Evolutionary conservation across 2,888 invertebrate genomes (phyloP).

Genomic region (Glaucopsyche alexis): DNA sequence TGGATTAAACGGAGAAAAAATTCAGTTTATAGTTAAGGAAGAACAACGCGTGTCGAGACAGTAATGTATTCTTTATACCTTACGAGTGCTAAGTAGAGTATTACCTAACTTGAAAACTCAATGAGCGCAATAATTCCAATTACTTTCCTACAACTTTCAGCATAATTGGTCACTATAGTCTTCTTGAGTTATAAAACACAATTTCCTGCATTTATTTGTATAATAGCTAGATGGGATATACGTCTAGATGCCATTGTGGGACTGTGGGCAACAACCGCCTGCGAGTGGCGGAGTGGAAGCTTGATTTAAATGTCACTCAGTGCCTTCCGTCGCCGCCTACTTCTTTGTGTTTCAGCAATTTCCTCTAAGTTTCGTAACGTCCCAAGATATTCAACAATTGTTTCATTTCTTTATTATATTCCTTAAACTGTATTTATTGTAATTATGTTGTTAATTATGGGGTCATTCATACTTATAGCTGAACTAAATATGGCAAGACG

Average conservation of each 20-base stretch:
- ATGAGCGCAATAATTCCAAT: not conserved
- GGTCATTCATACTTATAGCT: not conserved
- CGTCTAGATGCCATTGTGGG: not conserved
- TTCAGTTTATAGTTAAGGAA: too few relatives aligned
- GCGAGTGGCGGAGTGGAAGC: conserved; percentile 36
- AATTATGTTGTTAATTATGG: not conserved
- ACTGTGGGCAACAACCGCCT: not conserved
- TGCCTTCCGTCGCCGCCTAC: conserved; percentile 41
- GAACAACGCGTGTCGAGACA: too few relatives aligned
- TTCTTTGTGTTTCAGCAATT: conserved; percentile 2
- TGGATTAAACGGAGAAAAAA: too few relatives aligned
- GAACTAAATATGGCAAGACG: too few relatives aligned
- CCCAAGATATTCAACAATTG: not conserved
- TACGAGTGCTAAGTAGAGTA: too few relatives aligned
- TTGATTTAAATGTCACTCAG: conserved; percentile 57
- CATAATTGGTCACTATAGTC: not conserved
- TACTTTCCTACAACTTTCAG: not conserved
- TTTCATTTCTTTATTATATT: not conserved
- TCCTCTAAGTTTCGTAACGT: not conserved
- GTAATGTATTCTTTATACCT: too few relatives aligned
- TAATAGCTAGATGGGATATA: not conserved
- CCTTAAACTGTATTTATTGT: not conserved
- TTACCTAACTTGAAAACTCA: too few relatives aligned
- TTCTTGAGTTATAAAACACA: not conserved
- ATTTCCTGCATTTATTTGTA: not conserved